A percentile compares a stretch with the other conserved stretches of the same genome.
Evolutionary conservation across 2,113 vertebrate genomes (phyloP).

Genomic region (Solea solea): DNA sequence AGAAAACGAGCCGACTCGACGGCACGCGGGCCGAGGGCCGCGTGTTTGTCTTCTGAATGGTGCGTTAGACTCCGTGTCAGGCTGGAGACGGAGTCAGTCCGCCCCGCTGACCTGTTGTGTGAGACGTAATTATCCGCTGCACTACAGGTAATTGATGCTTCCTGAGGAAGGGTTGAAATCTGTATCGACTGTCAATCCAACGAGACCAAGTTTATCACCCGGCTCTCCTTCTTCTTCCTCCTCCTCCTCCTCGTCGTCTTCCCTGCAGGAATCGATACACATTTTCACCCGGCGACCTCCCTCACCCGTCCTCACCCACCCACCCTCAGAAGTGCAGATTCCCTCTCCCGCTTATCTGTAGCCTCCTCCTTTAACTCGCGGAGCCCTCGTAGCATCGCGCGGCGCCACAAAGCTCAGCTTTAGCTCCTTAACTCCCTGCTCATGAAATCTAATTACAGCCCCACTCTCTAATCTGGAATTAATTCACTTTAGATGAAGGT

Average conservation of each 20-base stretch:
- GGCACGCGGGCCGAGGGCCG: conserved; percentile 39
- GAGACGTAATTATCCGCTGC: conserved; percentile 80
- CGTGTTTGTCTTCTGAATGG: conserved; percentile 41
- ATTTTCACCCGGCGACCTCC: conserved; percentile 81
- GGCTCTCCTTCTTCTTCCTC: conserved; percentile 69
- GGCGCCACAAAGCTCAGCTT: conserved; percentile 41
- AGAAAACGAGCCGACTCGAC: conserved; percentile 33
- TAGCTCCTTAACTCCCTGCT: conserved; percentile 55
- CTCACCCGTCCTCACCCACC: conserved; percentile 48
- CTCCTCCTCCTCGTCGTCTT: conserved; percentile 71
- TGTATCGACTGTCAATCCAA: conserved; percentile 89
- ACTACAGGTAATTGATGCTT: conserved; percentile 82
- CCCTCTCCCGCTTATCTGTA: conserved; percentile 54
- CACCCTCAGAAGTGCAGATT: conserved; percentile 50
- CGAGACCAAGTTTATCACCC: conserved; percentile 89
- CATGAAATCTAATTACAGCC: conserved; percentile 73
- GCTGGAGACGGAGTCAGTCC: conserved; percentile 62
- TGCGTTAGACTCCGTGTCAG: conserved; percentile 64
- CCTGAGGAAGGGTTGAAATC: conserved; percentile 84
- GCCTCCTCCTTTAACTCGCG: conserved; percentile 42
- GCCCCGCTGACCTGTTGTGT: conserved; percentile 73
- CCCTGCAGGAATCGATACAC: conserved; percentile 87
- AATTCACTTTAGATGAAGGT: conserved; percentile 76
- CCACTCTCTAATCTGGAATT: conserved; percentile 73
- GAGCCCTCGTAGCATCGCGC: conserved; percentile 31